Percentiles rank a stretch among this genome's conserved stretches.
These are phyloP conservation scores for Donacobius atricapilla DNA, from an alignment of 2,113 vertebrate genomes.

Conservation along the genomic window DNA sequence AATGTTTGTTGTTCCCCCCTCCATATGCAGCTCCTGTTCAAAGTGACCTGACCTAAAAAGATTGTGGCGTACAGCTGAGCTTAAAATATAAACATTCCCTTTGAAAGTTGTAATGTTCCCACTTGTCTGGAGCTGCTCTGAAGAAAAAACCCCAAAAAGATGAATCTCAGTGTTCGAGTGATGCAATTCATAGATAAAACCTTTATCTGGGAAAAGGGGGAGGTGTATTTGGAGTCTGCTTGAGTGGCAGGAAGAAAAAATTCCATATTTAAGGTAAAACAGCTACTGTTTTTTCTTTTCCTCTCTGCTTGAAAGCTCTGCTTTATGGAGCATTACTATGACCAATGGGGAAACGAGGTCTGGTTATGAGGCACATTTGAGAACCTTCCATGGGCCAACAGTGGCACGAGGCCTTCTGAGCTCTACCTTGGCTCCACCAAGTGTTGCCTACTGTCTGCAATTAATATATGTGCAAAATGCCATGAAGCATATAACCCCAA, in stretches of 20 bases:
- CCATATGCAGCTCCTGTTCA: background rate
- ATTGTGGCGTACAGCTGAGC: background rate
- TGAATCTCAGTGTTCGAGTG: background rate
- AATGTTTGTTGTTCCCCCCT: constrained; percentile 4
- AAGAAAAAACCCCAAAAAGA: background rate
- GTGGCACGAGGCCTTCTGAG: background rate
- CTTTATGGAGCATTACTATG: fast-evolving
- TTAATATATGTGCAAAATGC: background rate
- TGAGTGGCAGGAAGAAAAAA: background rate
- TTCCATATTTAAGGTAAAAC: background rate
- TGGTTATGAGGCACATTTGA: background rate
- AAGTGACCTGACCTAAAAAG: constrained; percentile 48
- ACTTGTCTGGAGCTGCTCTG: background rate
- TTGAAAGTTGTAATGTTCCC: background rate
- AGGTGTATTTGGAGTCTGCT: background rate
- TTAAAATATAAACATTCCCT: constrained; percentile 30
- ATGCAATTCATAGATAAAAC: background rate
- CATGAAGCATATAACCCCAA: background rate
- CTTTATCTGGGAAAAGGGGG: background rate
- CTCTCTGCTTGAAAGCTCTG: background rate
- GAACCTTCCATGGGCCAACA: background rate
- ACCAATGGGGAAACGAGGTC: background rate
- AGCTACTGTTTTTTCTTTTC: background rate
- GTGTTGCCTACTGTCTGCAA: background rate
- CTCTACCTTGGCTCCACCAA: background rate